phyloP scores from a whole-genome alignment of 2,888 invertebrate genomes.

The Epinotia ramella region DNA sequence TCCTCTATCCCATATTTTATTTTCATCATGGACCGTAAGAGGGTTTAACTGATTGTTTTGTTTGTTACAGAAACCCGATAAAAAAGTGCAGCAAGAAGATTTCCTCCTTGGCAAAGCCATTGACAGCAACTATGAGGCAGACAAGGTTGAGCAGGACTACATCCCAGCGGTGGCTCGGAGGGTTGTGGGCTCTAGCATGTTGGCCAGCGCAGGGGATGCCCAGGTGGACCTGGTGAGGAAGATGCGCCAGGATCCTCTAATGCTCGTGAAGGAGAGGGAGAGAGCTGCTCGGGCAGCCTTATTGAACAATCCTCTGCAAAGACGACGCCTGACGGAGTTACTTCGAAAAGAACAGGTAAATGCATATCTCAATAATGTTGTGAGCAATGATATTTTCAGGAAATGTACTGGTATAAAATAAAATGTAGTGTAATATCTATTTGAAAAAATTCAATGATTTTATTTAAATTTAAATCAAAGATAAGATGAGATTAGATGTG shows the following conservation, averaged over 20 bases:
- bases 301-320: conserved; percentile 95
- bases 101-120: conserved; percentile 93
- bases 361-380: neutral
- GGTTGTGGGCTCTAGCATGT: conserved; percentile 78
- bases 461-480: too few species aligned
- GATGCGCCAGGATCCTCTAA: conserved; percentile 96
- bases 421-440: too few species aligned
- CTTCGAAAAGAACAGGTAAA: conserved; percentile 86
- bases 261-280: conserved; percentile 95
- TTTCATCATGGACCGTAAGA: neutral
- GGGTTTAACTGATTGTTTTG: neutral
- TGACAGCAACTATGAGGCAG: conserved; percentile 90
- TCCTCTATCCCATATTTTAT: neutral
- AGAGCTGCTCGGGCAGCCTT: conserved; percentile 94
- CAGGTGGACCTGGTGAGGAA: conserved; percentile 95
- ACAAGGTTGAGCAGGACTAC: conserved; percentile 89
- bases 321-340: conserved; percentile 93
- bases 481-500: too few species aligned
- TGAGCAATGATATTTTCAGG: neutral
- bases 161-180: conserved; percentile 87
- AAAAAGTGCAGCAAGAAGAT: conserved; percentile 91
- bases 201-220: conserved; percentile 81
- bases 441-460: too few species aligned
- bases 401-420: too few species aligned
- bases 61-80: conserved; percentile 82